Percentiles rank a stretch among this genome's conserved stretches.
These are phyloP conservation scores for Balearica regulorum DNA, from an alignment of 2,797 vertebrate genomes.

Conservation along the genomic window DNA sequence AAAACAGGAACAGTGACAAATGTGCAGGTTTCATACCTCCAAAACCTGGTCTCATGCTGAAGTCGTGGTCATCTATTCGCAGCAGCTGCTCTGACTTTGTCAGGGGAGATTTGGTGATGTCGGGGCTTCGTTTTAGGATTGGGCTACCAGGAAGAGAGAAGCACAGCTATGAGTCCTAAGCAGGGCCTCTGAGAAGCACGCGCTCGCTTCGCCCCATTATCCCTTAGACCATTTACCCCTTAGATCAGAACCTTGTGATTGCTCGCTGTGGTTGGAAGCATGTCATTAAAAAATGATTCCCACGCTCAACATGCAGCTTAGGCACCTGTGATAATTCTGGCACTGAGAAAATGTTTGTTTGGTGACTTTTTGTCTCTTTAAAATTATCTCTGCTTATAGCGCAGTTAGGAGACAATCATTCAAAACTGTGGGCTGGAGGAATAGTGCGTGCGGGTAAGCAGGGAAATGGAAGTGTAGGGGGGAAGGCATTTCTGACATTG, in stretches of 20 bases:
- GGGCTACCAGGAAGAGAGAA: slow-evolving; percentile 73
- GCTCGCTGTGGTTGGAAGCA: not conserved
- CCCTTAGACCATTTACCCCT: not conserved
- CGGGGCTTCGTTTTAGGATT: slow-evolving; percentile 89
- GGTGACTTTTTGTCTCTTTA: not conserved
- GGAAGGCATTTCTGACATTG: not conserved
- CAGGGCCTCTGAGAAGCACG: rapidly evolving
- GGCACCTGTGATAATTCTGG: not conserved
- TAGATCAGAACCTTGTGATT: not conserved
- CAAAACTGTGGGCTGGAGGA: not conserved
- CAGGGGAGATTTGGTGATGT: slow-evolving; percentile 93
- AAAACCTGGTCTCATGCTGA: slow-evolving; percentile 97
- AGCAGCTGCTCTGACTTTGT: slow-evolving; percentile 97
- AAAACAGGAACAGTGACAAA: not conserved
- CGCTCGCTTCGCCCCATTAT: rapidly evolving
- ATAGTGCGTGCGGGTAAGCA: not conserved
- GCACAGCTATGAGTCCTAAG: not conserved
- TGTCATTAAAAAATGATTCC: not conserved
- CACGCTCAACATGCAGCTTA: not conserved
- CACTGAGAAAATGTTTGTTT: not conserved
- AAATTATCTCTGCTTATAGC: not conserved
- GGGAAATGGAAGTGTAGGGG: not conserved
- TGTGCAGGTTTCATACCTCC: slow-evolving; percentile 80
- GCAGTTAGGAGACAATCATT: not conserved
- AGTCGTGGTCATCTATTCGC: slow-evolving; percentile 96